These are phyloP conservation scores for Ostrea denselamellosa DNA, from an alignment of 1,140 invertebrate species.

Conservation along the genomic window DNA sequence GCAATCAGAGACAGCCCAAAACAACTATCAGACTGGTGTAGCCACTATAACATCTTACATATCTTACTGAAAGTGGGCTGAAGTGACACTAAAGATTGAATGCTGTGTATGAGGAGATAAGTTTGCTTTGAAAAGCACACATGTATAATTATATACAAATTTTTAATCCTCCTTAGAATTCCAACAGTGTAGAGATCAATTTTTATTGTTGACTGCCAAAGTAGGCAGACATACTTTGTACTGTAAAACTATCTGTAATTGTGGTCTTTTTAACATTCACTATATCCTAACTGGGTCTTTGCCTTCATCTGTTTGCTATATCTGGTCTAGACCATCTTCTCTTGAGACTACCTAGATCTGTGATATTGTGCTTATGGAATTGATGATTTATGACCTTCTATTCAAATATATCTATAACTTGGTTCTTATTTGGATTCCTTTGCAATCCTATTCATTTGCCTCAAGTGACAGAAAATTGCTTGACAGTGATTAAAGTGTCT, in stretches of 20 bases:
- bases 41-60: background rate
- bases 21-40: background rate
- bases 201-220: background rate
- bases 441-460: background rate
- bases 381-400: background rate
- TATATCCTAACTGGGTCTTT: background rate
- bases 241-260: background rate
- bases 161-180: background rate
- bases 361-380: constrained; percentile 12
- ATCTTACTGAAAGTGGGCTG: background rate
- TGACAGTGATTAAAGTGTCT: background rate
- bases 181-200: too few relatives aligned
- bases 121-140: too few relatives aligned
- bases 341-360: background rate
- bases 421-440: background rate
- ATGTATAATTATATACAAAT: background rate
- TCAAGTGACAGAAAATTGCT: background rate
- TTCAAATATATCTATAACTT: background rate
- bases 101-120: too few relatives aligned
- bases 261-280: background rate
- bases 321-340: constrained; percentile 2
- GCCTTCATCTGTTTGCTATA: background rate
- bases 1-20: constrained; percentile 1
- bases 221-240: too few relatives aligned
- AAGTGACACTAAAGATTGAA: too few relatives aligned